Evolutionary conservation across 2,888 invertebrate species (phyloP).

Genomic region (Carcina quercana): DNA sequence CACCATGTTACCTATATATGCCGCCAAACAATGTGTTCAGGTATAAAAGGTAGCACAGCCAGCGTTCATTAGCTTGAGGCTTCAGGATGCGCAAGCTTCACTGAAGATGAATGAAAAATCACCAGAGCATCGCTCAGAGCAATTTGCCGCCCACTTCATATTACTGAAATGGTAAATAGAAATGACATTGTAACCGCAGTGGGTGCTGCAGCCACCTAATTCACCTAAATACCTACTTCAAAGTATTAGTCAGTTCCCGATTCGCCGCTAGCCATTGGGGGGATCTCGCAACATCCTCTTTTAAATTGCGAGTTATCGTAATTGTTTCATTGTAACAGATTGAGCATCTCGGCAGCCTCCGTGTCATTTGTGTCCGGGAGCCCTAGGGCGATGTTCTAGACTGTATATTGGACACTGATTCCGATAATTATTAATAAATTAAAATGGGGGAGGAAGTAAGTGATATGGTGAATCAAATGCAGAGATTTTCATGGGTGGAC

Average conservation of each 20-base stretch:
- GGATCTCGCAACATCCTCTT: conserved; percentile 72
- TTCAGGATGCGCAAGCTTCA: no score
- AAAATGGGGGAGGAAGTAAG: conserved; percentile 56
- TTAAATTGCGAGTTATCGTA: conserved; percentile 74
- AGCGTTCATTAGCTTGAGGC: no score
- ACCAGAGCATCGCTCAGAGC: no score
- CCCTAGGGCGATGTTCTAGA: conserved; percentile 21
- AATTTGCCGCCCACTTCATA: no score
- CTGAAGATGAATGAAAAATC: no score
- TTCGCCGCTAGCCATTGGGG: conserved; percentile 50
- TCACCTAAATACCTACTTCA: conserved; percentile 11
- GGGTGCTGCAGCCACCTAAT: conserved; percentile 10
- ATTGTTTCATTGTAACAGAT: conserved; percentile 71
- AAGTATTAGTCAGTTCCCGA: conserved; percentile 46
- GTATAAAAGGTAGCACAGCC: no score
- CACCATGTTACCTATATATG: no score
- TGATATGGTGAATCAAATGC: conserved; percentile 69
- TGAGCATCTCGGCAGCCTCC: conserved; percentile 41
- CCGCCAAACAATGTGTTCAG: no score
- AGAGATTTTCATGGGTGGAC: conserved; percentile 82
- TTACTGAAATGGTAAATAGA: not conserved
- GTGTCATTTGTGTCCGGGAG: conserved; percentile 37
- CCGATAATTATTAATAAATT: conserved; percentile 9
- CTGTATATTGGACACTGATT: conserved; percentile 16
- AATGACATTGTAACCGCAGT: conserved; percentile 3